Evolutionary conservation across 2,113 vertebrate genomes (phyloP).

Genomic region (Datnioides undecimradiatus): DNA sequence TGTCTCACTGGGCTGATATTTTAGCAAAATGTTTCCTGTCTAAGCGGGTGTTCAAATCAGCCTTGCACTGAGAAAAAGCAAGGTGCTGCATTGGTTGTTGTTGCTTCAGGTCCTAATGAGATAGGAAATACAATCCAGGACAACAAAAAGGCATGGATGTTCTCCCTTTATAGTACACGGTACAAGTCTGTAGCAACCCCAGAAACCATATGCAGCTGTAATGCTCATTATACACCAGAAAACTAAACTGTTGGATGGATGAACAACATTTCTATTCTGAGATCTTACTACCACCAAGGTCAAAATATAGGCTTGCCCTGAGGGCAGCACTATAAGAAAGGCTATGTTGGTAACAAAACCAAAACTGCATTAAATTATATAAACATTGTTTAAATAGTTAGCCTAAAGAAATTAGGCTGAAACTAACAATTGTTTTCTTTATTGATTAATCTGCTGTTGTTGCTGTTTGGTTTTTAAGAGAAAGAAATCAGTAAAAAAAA

Average conservation of each 20-base stretch:
- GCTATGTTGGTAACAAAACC: not conserved
- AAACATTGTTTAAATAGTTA: too few species aligned
- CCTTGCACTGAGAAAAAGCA: not conserved
- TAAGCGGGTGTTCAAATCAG: conserved; percentile 7
- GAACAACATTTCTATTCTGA: not conserved
- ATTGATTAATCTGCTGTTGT: too few species aligned
- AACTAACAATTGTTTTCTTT: too few species aligned
- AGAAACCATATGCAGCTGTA: not conserved
- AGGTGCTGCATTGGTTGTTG: not conserved
- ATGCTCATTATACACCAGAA: not conserved
- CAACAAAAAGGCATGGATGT: not conserved
- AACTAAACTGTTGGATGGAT: not conserved
- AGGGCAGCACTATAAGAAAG: conserved; percentile 5
- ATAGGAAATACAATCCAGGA: not conserved
- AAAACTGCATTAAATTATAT: too few species aligned
- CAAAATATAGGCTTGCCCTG: not conserved
- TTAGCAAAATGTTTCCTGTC: conserved; percentile 26
- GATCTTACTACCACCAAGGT: not conserved
- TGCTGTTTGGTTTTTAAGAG: not conserved
- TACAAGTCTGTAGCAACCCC: not conserved
- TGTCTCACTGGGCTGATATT: conserved; percentile 16
- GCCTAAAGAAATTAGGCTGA: too few species aligned
- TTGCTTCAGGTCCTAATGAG: not conserved
- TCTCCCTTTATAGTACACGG: not conserved
- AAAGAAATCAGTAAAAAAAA: not conserved